Base-by-base conservation (phyloP, 1,140 invertebrate genomes). In the Calephelis virginiensis region DNA sequence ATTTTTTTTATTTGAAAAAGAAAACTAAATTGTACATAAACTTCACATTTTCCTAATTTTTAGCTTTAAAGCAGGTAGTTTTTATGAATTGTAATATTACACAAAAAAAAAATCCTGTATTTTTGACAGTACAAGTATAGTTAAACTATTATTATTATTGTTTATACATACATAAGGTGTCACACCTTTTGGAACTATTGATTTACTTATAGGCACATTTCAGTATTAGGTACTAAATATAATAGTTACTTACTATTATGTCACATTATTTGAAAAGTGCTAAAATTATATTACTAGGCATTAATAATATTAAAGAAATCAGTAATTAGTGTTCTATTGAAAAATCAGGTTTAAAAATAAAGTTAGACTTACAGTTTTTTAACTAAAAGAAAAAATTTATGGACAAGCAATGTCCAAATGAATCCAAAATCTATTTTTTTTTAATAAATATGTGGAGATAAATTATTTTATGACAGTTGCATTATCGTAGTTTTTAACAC, bases 181-280 rank as follows among this genome's bases (percentile, higher is more conserved):
- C 83, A 80, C 82, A 86, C 84, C 82, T 78, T 68, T 37, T 81
- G 77, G 78, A 84, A 84, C 82, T 85, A 74, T 78, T 77, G 76
- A 74, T 73, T 75, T 76, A 53, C 9, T 53, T 1, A 53, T 53
- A 53, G 50, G 50, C 50, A 53, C 50, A 53, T 53, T 53, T 53
- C 50, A 28, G 14, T 53, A 28, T 53, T 53, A 28, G 28, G 28
- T 28, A 53, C 50, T 53, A 53, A 28, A 14, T 53, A 53, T 28
- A 53, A 53, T 47, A 64, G 66, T 53, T 53, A 53, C 49, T 5
- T 10, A 28, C 50, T 53, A 53, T 53, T 53, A 53, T 53, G 50
- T 53, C 50, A 53, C 50, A 53, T 53, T 53, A 53, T 7, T 53
- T 53, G 50, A 17, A 53, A 53, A 53, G 28, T 17, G 11, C 50